phyloP scores from a whole-genome alignment of 1,140 invertebrate species.

The Pseudomyrmex dendroicus region DNA sequence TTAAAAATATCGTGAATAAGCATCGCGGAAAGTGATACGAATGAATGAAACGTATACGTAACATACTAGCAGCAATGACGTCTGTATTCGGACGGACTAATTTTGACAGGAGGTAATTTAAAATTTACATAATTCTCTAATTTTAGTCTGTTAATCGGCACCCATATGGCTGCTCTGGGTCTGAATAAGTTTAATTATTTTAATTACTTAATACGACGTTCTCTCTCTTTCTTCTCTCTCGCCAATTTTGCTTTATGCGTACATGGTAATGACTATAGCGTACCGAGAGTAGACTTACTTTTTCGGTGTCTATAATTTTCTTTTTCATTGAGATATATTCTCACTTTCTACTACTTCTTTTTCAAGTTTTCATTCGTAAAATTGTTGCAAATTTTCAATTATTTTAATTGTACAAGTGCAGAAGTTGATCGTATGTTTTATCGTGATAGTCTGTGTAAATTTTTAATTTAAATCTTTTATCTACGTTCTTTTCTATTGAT shows the following conservation, averaged over 20 bases:
- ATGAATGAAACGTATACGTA: slow-evolving; percentile 27
- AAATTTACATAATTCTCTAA: slow-evolving; percentile 57
- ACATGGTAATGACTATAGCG: background rate
- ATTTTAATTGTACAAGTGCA: too few relatives aligned
- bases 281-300: background rate
- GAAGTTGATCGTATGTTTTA: too few relatives aligned
- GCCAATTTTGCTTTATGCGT: slow-evolving; percentile 40
- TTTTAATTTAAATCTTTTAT: background rate
- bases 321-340: too few relatives aligned
- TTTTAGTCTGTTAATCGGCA: slow-evolving; percentile 52
- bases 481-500: background rate
- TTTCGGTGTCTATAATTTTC: background rate
- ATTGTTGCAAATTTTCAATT: too few relatives aligned
- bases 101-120: slow-evolving; percentile 38
- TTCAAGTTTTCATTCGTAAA: too few relatives aligned
- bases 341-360: too few relatives aligned
- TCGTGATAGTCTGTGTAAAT: too few relatives aligned
- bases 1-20: slow-evolving; percentile 35
- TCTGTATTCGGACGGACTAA: slow-evolving; percentile 35
- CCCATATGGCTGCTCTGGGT: slow-evolving; percentile 16
- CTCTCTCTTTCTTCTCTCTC: background rate
- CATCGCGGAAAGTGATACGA: slow-evolving; percentile 7
- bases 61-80: slow-evolving; percentile 23
- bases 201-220: slow-evolving; percentile 47
- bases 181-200: slow-evolving; percentile 55